Evolutionary conservation across 2,797 vertebrate species (phyloP).

Genomic region (Hipposideros larvatus): DNA sequence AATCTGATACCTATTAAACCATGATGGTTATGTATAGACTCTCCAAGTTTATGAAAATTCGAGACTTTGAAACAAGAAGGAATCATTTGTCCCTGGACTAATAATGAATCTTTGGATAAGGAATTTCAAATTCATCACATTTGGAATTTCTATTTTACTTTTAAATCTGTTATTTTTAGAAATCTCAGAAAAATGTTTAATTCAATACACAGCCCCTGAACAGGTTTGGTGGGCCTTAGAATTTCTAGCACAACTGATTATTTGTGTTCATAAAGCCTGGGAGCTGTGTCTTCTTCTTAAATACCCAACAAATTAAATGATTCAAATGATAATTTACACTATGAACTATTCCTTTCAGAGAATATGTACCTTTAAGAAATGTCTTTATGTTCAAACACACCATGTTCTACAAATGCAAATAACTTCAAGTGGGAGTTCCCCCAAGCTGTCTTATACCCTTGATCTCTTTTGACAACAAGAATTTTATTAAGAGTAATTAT

Average conservation of each 20-base stretch:
- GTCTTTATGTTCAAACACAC: neutral
- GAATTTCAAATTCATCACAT: neutral
- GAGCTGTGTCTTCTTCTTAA: too few relatives aligned
- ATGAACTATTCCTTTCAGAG: neutral
- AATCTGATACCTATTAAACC: neutral
- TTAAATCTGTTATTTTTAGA: neutral
- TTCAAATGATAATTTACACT: neutral
- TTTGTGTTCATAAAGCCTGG: too few relatives aligned
- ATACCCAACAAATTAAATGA: neutral
- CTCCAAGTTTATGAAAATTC: neutral
- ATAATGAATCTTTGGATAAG: neutral
- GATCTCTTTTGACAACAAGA: neutral
- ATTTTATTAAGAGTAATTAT: neutral
- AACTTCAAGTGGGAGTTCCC: neutral
- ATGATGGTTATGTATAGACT: neutral
- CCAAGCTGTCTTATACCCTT: neutral
- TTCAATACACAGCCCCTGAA: neutral
- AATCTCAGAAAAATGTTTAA: neutral
- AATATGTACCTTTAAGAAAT: neutral
- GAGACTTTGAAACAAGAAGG: neutral
- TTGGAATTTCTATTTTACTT: neutral
- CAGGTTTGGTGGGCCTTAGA: too few relatives aligned
- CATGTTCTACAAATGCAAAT: neutral
- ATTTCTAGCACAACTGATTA: too few relatives aligned
- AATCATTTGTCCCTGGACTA: neutral